phyloP scores from a whole-genome alignment of 2,113 vertebrate species.

The Salminus brasiliensis region DNA sequence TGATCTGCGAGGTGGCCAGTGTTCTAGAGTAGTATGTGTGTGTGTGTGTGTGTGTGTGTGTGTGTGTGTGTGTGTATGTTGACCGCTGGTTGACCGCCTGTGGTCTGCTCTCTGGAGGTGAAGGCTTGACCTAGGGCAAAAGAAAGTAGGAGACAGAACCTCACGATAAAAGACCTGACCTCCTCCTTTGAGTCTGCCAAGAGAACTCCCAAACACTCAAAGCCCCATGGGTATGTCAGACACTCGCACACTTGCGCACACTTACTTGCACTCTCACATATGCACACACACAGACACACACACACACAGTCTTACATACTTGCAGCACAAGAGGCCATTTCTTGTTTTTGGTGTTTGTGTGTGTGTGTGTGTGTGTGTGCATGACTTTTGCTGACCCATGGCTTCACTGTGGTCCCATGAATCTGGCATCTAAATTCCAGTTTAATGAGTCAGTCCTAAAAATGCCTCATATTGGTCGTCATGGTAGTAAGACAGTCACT shows the following conservation, averaged over 20 bases:
- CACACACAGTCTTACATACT: constrained; percentile 21
- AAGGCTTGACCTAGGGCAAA: constrained; percentile 88
- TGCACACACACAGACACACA: constrained; percentile 22
- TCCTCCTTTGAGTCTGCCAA: constrained; percentile 67
- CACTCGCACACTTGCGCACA: constrained; percentile 20
- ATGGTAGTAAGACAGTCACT: background rate
- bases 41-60: constrained; percentile 37
- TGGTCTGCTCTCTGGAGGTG: constrained; percentile 85
- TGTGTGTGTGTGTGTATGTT: constrained; percentile 58
- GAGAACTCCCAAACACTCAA: constrained; percentile 63
- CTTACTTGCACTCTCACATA: constrained; percentile 26
- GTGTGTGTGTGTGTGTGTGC: background rate
- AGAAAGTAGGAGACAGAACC: constrained; percentile 87
- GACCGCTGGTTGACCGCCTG: constrained; percentile 90
- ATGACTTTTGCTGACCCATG: constrained; percentile 12
- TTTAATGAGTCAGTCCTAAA: constrained; percentile 30
- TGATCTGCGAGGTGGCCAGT: background rate
- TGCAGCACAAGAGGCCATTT: constrained; percentile 35
- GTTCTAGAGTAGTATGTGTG: constrained; percentile 16
- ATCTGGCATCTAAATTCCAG: constrained; percentile 45
- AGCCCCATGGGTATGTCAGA: constrained; percentile 60
- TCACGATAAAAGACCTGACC: constrained; percentile 82
- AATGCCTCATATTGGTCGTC: constrained; percentile 25
- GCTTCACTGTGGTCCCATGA: constrained; percentile 32
- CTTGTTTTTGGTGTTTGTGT: constrained; percentile 17